These are phyloP conservation scores for Sebastes schlegelii DNA, from an alignment of 2,113 vertebrate genomes.

Conservation along the genomic window DNA sequence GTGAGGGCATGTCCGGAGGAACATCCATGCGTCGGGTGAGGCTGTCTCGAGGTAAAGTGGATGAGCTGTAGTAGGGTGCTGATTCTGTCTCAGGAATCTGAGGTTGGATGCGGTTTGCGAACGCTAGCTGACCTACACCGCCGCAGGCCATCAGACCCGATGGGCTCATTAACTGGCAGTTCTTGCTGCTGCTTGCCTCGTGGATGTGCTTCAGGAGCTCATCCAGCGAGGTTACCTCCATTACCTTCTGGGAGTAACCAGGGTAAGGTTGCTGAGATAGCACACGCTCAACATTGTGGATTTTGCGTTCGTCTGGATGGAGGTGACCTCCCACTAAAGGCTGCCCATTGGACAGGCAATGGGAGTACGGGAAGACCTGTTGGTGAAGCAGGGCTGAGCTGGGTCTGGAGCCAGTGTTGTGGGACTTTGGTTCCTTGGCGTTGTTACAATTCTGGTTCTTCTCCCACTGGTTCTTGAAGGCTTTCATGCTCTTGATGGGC, in stretches of 20 bases:
- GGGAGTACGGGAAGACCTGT: conserved; percentile 84
- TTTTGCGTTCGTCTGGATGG: conserved; percentile 86
- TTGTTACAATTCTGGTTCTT: conserved; percentile 94
- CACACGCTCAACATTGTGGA: conserved; percentile 84
- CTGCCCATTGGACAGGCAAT: conserved; percentile 80
- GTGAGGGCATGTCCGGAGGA: conserved; percentile 84
- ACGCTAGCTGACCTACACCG: conserved; percentile 74
- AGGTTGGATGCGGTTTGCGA: conserved; percentile 85
- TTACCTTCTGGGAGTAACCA: conserved; percentile 86
- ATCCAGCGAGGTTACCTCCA: conserved; percentile 91
- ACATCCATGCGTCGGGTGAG: conserved; percentile 90
- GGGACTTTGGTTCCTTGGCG: conserved; percentile 83
- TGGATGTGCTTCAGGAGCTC: conserved; percentile 92
- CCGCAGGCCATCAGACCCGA: conserved; percentile 75
- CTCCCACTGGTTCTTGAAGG: conserved; percentile 90
- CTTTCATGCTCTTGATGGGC: conserved; percentile 89
- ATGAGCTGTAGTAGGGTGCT: conserved; percentile 86
- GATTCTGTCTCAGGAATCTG: conserved; percentile 85
- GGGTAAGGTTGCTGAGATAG: conserved; percentile 83
- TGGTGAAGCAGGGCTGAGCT: conserved; percentile 78
- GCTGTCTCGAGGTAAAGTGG: conserved; percentile 87
- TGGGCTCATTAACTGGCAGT: conserved; percentile 79
- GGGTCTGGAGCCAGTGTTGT: conserved; percentile 78
- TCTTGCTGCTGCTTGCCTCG: conserved; percentile 82
- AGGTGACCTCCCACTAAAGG: conserved; percentile 67